Base-by-base conservation (phyloP, 2,888 invertebrate species). In the Drosophila emarginata region DNA sequence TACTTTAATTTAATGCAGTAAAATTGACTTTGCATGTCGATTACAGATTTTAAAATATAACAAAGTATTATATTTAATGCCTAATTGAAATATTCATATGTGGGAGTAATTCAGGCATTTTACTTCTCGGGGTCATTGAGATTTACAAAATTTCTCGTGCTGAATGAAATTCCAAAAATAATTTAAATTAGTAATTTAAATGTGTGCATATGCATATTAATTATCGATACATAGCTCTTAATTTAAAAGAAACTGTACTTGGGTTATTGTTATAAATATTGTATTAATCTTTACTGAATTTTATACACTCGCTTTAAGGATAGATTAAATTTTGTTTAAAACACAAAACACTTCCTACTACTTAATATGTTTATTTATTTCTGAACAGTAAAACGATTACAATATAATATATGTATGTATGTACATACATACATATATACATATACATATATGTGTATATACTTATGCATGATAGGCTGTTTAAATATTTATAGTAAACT, bases 1-100 rank as follows among this genome's bases (percentile, higher is more conserved):
- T 15, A 4, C n/a, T 32, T 39, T 72, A 54, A 72, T 71, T 62
- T 71, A 71, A 71, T 69, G 53, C 63, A 71, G 37, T 58, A 53
- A 69, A 57, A 70, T 58, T 70, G 57, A 70, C 54, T 58, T 69
- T 72, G 37, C 64, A 18, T 57, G 56, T 36, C 51, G n/a, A 45
- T 36, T 56, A 6, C 57, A 39, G 45, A 45, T 45, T 45, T 45
- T 54, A 54, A 71, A 57, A 61, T 71, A 52, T 39, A 58, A 37
- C 21, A 53, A 36, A 23, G 40, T 37, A 37, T 2, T 18, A 21
- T 9, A 45, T 18, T 45, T 45, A 45, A 21, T 45, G 4, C 4
- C 21, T 15, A 45, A 7, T 14, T 21, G 45, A 45, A 45, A 45
- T 12, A 45, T 45, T 45, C 45, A 45, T 45, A 21, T 21, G 21